Evolutionary conservation across 2,888 invertebrate genomes (phyloP), one percentile per base, ranked within the genome.

Genomic region (Mesorhabditis belari): DNA sequence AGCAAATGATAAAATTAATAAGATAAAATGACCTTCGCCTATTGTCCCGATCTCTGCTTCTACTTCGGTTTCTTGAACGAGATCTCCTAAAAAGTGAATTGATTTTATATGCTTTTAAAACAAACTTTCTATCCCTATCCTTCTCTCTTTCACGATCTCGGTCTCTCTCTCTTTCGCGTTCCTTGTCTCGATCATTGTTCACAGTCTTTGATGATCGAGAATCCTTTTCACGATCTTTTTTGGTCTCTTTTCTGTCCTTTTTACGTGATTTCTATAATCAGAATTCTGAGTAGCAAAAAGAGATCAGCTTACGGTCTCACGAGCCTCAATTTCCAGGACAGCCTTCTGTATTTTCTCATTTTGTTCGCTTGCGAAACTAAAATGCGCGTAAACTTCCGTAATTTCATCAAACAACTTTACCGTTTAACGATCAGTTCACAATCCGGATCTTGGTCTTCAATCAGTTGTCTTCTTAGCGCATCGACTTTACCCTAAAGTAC

Each of bases 161-260:
- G 17, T 55, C 55, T 55, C 27, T 54, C 28, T 21, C 54, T 53
- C 24, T 54, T 54, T 27, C 26, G 26, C 49, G 21, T 29, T n/a
- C 24, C 12, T 49, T 29, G 23, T 51, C 50, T 44, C 58, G 17
- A 26, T 60, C 35, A 49, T 64, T 64, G 26, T 66, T 55, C 29
- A 62, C 57, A 49, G 64, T 62, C 51, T 62, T 59, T 12, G 61
- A 58, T 53, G 59, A 61, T 25, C 64, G 59, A 49, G 56, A 50
- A 44, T 55, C 58, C 52, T 62, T 61, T 1, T 62, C 57, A 50
- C 66, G 49, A 35, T 64, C 67, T 29, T 55, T 58, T 55, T 71
- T 67, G 29, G 67, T 66, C 24, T 69, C 66, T 27, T 62, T 61
- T 67, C 64, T 65, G 28, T 69, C 65, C 1, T 35, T 51, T 25